Percentiles rank a stretch among this genome's conserved stretches.
Evolutionary conservation across 1,140 invertebrate species (phyloP).

Genomic region (Bombyx mandarina): DNA sequence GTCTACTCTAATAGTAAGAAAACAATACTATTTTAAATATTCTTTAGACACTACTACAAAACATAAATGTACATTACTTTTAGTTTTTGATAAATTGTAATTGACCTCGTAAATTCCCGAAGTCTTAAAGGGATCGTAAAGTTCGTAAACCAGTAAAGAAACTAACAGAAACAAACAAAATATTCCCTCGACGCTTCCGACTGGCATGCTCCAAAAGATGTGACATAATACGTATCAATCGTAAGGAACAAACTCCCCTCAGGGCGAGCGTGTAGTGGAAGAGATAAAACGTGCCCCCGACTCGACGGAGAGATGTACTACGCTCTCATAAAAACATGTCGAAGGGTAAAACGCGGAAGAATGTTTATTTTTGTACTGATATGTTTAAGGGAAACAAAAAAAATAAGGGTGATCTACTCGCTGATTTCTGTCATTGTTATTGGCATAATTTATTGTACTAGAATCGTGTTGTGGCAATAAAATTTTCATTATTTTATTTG

Average conservation of each 20-base stretch:
- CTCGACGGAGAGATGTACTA: conserved; percentile 10
- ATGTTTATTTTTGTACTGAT: conserved; percentile 1
- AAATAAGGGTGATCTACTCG: too few relatives aligned
- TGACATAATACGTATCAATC: conserved; percentile 27
- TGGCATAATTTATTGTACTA: too few relatives aligned
- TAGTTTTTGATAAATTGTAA: not conserved
- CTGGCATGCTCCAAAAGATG: conserved; percentile 11
- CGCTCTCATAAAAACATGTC: conserved; percentile 10
- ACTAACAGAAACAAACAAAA: too few relatives aligned
- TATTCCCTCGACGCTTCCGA: conserved; percentile 8
- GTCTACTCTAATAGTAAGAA: too few relatives aligned
- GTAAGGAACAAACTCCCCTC: conserved; percentile 21
- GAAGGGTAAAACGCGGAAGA: conserved; percentile 16
- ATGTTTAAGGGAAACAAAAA: too few relatives aligned
- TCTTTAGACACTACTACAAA: not conserved
- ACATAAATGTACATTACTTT: not conserved
- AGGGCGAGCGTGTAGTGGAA: conserved; percentile 29
- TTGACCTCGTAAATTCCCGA: too few relatives aligned
- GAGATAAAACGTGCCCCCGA: conserved; percentile 29
- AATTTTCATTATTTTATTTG: too few relatives aligned
- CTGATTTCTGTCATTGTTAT: too few relatives aligned
- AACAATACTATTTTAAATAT: too few relatives aligned
- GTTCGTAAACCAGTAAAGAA: too few relatives aligned
- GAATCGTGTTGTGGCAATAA: too few relatives aligned
- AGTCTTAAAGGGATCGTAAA: too few relatives aligned